These are phyloP conservation scores for Trematomus loennbergii DNA, from an alignment of 2,113 vertebrate genomes.

Conservation along the genomic window DNA sequence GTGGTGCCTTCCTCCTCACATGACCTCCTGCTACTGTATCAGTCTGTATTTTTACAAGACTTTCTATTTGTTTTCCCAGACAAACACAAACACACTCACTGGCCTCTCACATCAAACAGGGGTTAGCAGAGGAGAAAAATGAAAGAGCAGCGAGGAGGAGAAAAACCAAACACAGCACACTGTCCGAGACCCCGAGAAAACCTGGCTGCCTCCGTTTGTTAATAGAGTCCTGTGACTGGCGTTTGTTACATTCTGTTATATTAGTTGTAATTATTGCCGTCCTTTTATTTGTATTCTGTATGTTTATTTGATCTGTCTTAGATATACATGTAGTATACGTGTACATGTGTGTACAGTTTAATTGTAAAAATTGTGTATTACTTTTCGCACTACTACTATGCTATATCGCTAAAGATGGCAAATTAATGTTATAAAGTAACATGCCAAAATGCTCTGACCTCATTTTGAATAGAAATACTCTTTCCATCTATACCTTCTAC, in stretches of 20 bases:
- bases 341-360: background rate
- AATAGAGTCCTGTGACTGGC: slow-evolving; percentile 36
- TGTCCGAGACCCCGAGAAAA: slow-evolving; percentile 24
- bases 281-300: background rate
- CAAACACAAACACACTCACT: slow-evolving; percentile 18
- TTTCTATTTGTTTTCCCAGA: background rate
- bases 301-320: background rate
- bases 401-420: too few species aligned
- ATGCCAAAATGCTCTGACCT: too few species aligned
- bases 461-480: too few species aligned
- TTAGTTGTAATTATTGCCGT: too few species aligned
- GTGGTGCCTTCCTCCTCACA: slow-evolving; percentile 23
- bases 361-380: too few species aligned
- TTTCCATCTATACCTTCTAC: too few species aligned
- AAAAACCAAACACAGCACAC: slow-evolving; percentile 39
- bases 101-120: slow-evolving; percentile 56
- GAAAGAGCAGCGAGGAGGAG: slow-evolving; percentile 55
- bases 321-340: too few species aligned
- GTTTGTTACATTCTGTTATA: slow-evolving; percentile 5
- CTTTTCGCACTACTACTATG: background rate
- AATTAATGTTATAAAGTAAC: too few species aligned
- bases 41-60: slow-evolving; percentile 15
- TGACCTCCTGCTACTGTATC: slow-evolving; percentile 29
- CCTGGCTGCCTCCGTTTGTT: slow-evolving; percentile 37
- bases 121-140: slow-evolving; percentile 63